Percentiles rank a stretch among this genome's conserved stretches.
phyloP scores from a whole-genome alignment of 1,140 invertebrate genomes.

The Brachionus calyciflorus region DNA sequence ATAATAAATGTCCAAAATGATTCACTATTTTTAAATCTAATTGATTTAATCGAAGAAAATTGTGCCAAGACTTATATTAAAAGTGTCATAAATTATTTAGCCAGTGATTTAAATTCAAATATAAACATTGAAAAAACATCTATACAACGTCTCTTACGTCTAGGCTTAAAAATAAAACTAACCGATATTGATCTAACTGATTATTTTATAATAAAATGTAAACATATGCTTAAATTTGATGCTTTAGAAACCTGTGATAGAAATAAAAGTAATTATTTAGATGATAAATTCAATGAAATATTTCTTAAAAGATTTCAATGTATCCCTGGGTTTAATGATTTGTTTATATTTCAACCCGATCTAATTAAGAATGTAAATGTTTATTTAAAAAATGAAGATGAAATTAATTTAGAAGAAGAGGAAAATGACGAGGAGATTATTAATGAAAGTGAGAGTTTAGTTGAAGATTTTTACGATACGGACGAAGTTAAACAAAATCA shows the following conservation, averaged over 20 bases:
- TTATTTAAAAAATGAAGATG: not conserved
- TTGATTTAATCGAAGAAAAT: slow-evolving; percentile 23
- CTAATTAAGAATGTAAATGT: not conserved
- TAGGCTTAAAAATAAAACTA: not conserved
- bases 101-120: not conserved
- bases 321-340: slow-evolving; percentile 27
- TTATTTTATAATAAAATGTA: slow-evolving; percentile 8
- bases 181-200: slow-evolving; percentile 27
- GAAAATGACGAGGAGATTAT: not conserved
- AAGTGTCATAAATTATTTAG: slow-evolving; percentile 2
- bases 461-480: not conserved
- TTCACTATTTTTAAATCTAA: not conserved
- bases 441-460: not conserved
- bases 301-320: slow-evolving; percentile 12
- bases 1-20: not conserved
- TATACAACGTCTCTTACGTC: not conserved
- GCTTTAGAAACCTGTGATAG: not conserved
- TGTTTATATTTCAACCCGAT: slow-evolving; percentile 22
- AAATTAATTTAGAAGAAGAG: not conserved
- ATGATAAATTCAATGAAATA: slow-evolving; percentile 29
- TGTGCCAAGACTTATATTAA: slow-evolving; percentile 31
- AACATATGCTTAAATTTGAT: not conserved
- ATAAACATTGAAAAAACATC: not conserved
- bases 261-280: not conserved
- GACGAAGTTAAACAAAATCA: not conserved